Base-by-base conservation (phyloP, 2,888 invertebrate species). In the Protonemura montana region DNA sequence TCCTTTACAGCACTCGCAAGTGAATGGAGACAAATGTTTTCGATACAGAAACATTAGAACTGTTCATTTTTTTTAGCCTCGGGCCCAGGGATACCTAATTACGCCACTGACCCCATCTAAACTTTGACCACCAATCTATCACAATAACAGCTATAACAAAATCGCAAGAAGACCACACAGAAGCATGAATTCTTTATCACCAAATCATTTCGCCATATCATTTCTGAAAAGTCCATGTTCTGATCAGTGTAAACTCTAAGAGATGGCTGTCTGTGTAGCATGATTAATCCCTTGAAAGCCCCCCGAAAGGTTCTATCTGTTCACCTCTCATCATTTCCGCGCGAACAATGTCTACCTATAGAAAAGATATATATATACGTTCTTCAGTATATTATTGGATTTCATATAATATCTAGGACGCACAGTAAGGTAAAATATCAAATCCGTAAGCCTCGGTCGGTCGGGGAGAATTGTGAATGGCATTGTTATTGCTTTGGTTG, bases 401-500 rank as follows among this genome's bases (percentile, higher is more conserved):
- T 59, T 59, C 59, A 3, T 35, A 35, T 35, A 6, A 35, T 35
- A 35, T 35, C 3, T 35, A 35, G 59, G 13, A 59, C 21, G 59
- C 59, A 21, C 59, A 13, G 59, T 2, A 59, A 59, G 59, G 59
- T 59, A 59, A 59, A 59, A 59, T 59, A 59, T 59, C 59, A 59
- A 13, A 59, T 59, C 59, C 59, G 21, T 59, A 59, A 59, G 59
- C 59, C 59, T 59, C 59, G 35, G 5, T 10, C 2, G 59, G 7
- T 13, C 6, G 59, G 10, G 59, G 59, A 3, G 59, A 59, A 59
- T 6, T 35, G 59, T 21, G 59, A 59, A 59, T 59, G 21, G 6
- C 59, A 59, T 59, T 59, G 59, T 59, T 35, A 35, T 59, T 59
- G 59, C 16, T 59, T 59, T 59, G 59, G 59, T 59, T 59, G 59